Evolutionary conservation across 2,113 vertebrate genomes (phyloP).

Genomic region (human (Homo sapiens)): GRCh38 chr14:55421001-55421500

Average conservation of each 20-base stretch:
- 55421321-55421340: not conserved
- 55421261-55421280: not conserved
- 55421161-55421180: not conserved
- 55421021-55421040: no score
- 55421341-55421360: not conserved
- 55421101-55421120: not conserved
- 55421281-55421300: not conserved
- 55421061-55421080: no score
- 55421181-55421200: not conserved
- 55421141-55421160: not conserved
- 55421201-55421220: not conserved
- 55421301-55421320: not conserved
- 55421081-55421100: not conserved
- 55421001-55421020: no score
- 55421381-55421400: not conserved
- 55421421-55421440: not conserved
- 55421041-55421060: no score
- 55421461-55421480: not conserved
- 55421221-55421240: not conserved
- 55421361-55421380: not conserved
- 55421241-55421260: not conserved
- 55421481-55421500: no score
- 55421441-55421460: not conserved
- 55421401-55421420: not conserved
- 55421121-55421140: constrained; percentile 16